These are phyloP conservation scores for Leptinotarsa haldemani DNA, from an alignment of 2,888 invertebrate species.

Conservation along the genomic window DNA sequence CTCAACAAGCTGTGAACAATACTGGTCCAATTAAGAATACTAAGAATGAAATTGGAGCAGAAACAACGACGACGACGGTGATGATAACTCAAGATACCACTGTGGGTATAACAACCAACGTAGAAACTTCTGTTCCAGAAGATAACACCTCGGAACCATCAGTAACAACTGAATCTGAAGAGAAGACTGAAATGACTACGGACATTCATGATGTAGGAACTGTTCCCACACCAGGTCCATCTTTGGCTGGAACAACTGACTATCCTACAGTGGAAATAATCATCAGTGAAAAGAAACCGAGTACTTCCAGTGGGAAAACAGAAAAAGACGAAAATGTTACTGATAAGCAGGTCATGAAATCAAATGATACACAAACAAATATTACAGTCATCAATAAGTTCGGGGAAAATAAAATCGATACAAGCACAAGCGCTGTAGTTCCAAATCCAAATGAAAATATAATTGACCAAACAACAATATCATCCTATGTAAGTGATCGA, in stretches of 20 bases:
- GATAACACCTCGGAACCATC: neutral
- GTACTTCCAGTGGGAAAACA: neutral
- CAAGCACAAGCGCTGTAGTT: no score
- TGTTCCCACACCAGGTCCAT: no score
- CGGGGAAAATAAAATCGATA: neutral
- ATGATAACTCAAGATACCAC: slow-evolving; percentile 12
- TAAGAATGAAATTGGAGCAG: slow-evolving; percentile 31
- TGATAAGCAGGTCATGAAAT: neutral
- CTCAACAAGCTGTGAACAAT: neutral
- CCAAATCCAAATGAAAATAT: neutral
- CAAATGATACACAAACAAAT: neutral
- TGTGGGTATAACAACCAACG: neutral
- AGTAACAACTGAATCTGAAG: no score
- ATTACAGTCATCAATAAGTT: neutral
- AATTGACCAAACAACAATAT: neutral
- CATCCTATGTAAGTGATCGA: neutral
- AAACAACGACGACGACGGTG: slow-evolving; percentile 17
- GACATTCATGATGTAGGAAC: neutral
- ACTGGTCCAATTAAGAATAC: slow-evolving; percentile 32
- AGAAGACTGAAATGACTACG: neutral
- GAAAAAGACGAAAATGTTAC: slow-evolving; percentile 3
- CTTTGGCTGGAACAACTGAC: slow-evolving; percentile 22
- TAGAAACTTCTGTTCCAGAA: neutral
- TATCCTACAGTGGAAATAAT: slow-evolving; percentile 36
- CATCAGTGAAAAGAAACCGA: slow-evolving; percentile 25